Base-by-base conservation (phyloP, 1,140 invertebrate species). In the Homalodisca vitripennis region DNA sequence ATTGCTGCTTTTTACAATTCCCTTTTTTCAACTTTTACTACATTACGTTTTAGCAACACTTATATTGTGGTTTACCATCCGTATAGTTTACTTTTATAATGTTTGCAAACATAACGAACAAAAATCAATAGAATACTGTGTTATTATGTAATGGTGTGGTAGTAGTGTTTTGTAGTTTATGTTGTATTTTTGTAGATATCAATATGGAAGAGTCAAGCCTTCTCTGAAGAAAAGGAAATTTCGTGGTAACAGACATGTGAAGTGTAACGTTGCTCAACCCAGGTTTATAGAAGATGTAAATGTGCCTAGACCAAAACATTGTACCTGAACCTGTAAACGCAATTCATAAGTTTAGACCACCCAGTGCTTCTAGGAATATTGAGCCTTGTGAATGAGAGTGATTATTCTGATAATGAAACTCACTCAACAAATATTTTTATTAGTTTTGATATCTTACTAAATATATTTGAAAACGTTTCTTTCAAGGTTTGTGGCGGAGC, bases 401-500 rank as follows among this genome's bases (percentile, higher is more conserved):
- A 41, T 17, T 41, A 41, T 41, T 10, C 34, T 41, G 34, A 41
- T 6, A 10, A 10, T 41, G 34, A 41, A 41, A 17, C 6, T 41
- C 6, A 17, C 34, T 41, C 34, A 41, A 41, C 6, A 41, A 41
- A 41, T 41, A 41, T 41, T 41, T 6, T 41, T 10, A 41, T 41
- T 41, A 41, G 34, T 41, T 41, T 41, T 41, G 34, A 41, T 10
- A 17, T 41, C 34, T 17, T 41, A 41, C 6, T 10, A 41, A 41
- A 41, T 6, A 17, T 41, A 41, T 41, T 41, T 41, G 51, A 55
- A 55, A 55, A 20, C 22, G 51, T 55, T 17, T 55, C 51, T 6
- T 55, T 10, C 24, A 55, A 55, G 51, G 51, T 20, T 55, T 55
- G 51, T 55, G 51, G 51, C 10, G 51, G 51, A 55, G 22, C 10